phyloP scores from a whole-genome alignment of 1,140 invertebrate species.

The Melipona quadrifasciata region DNA sequence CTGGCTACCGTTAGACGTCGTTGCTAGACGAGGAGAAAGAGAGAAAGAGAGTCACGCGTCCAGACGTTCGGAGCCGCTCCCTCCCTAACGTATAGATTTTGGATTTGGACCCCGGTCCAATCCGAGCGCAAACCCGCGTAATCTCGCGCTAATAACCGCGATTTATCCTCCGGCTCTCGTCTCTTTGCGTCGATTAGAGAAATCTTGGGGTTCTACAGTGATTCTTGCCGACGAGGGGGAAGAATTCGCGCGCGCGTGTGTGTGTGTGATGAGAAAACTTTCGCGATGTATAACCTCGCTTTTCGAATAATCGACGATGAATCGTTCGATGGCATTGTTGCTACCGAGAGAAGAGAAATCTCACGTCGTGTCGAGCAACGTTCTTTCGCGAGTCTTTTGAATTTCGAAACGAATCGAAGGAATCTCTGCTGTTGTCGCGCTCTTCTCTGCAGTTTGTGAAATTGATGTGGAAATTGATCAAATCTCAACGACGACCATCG shows the following conservation, averaged over 20 bases:
- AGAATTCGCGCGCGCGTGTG: too few species aligned
- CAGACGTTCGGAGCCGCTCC: constrained; percentile 12
- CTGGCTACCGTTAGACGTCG: background rate
- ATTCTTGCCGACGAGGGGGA: background rate
- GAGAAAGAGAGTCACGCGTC: background rate
- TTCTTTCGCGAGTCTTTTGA: background rate
- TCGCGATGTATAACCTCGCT: too few species aligned
- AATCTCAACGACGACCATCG: too few species aligned
- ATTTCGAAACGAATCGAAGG: background rate
- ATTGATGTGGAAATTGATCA: too few species aligned
- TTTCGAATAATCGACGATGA: too few species aligned
- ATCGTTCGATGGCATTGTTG: too few species aligned
- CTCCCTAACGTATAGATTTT: constrained; percentile 77
- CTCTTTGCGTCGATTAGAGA: constrained; percentile 57
- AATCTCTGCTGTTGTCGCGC: background rate
- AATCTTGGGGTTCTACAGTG: background rate
- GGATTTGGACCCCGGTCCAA: constrained; percentile 75
- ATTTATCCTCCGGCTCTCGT: constrained; percentile 73
- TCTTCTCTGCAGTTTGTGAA: background rate
- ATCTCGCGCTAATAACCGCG: constrained; percentile 81
- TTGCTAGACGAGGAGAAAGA: background rate
- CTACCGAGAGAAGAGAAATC: too few species aligned
- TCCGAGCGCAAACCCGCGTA: constrained; percentile 76
- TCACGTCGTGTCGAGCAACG: too few species aligned
- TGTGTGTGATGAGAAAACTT: background rate